Conservation (phyloP, 2,797 vertebrate genomes). For the Poliocrania exsul region DNA sequence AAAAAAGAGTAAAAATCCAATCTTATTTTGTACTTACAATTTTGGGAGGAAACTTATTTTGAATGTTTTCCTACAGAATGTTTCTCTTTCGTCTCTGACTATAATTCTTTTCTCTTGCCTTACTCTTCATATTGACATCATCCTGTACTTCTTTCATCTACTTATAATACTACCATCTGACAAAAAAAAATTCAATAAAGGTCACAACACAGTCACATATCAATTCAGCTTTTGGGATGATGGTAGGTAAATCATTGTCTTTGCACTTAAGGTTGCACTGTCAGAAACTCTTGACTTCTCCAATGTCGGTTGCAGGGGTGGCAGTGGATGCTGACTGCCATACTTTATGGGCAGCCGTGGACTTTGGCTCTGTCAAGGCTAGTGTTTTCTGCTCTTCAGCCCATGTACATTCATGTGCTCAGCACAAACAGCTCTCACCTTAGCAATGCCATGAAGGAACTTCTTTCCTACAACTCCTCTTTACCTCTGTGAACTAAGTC, state of each 20-base stretch:
- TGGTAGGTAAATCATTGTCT: not conserved
- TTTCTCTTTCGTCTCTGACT: not conserved
- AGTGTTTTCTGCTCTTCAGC: not conserved
- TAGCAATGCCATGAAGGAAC: not conserved
- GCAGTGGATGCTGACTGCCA: too few species aligned
- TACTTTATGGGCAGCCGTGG: not conserved
- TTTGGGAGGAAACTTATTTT: not conserved
- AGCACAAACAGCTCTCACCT: not conserved
- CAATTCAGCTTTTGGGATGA: accelerated
- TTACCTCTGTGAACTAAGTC: not conserved
- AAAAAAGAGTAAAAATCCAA: not conserved
- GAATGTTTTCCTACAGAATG: not conserved
- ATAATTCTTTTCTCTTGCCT: not conserved
- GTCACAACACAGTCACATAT: not conserved
- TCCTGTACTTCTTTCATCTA: not conserved
- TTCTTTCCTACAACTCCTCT: not conserved
- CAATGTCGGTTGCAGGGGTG: not conserved
- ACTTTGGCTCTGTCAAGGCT: not conserved
- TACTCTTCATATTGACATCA: not conserved
- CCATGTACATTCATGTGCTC: not conserved
- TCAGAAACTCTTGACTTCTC: not conserved
- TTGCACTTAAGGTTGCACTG: not conserved
- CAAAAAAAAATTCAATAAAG: not conserved
- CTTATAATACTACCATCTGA: not conserved
- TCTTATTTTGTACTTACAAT: not conserved